Percentiles rank a stretch among this genome's conserved stretches.
These are phyloP conservation scores for Clarias macrocephalus DNA, from an alignment of 2,113 vertebrate genomes.

Conservation along the genomic window DNA sequence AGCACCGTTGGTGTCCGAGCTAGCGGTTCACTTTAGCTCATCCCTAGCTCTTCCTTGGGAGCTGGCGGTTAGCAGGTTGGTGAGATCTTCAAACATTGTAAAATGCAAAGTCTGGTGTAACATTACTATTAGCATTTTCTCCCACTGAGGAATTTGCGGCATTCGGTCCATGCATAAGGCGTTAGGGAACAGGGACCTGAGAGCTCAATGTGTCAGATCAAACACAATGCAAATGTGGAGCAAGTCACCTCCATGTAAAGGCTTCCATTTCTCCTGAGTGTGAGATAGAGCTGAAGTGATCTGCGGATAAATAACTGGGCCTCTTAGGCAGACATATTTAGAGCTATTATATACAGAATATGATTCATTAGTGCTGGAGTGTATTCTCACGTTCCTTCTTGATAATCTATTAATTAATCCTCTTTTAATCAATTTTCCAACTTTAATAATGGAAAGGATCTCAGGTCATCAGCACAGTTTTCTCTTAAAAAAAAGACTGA, in stretches of 20 bases:
- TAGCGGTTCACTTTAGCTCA: not conserved
- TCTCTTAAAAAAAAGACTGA: not conserved
- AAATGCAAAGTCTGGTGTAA: slow-evolving; percentile 46
- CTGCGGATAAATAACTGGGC: not conserved
- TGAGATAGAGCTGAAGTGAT: not conserved
- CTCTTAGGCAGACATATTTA: not conserved
- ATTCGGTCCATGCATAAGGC: slow-evolving; percentile 35
- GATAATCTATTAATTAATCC: slow-evolving; percentile 1
- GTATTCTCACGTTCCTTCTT: not conserved
- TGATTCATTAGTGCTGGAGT: not conserved
- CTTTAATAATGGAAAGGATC: not conserved
- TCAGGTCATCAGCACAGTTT: not conserved
- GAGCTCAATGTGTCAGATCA: slow-evolving; percentile 28
- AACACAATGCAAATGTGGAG: slow-evolving; percentile 37
- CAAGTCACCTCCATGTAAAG: not conserved
- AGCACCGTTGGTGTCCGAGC: not conserved
- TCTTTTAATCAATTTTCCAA: not conserved
- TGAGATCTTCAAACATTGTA: slow-evolving; percentile 56
- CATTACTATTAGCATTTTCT: slow-evolving; percentile 41
- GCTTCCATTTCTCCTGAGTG: too few species aligned
- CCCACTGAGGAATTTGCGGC: slow-evolving; percentile 53
- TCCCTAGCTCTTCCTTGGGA: slow-evolving; percentile 3
- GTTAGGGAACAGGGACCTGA: slow-evolving; percentile 27
- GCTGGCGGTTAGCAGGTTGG: slow-evolving; percentile 40
- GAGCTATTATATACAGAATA: not conserved